Evolutionary conservation across 1,140 invertebrate genomes (phyloP).

Genomic region (Drosophila paulistorum): DNA sequence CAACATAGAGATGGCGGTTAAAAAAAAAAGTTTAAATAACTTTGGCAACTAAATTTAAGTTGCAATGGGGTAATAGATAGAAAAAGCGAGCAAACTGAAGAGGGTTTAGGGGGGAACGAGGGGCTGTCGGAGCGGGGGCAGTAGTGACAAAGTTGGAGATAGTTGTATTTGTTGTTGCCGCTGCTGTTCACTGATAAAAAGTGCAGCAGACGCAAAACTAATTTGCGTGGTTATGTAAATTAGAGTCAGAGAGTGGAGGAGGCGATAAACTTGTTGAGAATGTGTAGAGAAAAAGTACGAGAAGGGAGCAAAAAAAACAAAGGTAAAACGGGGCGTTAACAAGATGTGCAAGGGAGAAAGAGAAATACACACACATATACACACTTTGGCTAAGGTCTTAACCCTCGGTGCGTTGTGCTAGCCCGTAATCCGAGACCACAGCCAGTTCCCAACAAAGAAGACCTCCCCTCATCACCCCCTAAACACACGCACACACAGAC

Average conservation of each 20-base stretch:
- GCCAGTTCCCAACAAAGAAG: slow-evolving; percentile 68
- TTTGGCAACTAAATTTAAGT: slow-evolving; percentile 80
- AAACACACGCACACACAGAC: not conserved
- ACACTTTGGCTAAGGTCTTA: slow-evolving; percentile 29
- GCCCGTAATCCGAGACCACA: slow-evolving; percentile 70
- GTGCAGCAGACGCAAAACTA: slow-evolving; percentile 80
- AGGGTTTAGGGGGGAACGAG: not conserved
- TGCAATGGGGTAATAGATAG: slow-evolving; percentile 42
- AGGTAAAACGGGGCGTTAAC: slow-evolving; percentile 65
- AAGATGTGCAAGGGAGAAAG: slow-evolving; percentile 33
- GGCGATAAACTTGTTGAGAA: slow-evolving; percentile 77
- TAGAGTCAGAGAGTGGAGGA: slow-evolving; percentile 66
- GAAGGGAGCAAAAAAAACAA: not conserved
- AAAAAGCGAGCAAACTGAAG: slow-evolving; percentile 3
- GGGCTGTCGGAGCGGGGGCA: slow-evolving; percentile 16
- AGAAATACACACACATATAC: slow-evolving; percentile 21
- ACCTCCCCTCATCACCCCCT: not conserved
- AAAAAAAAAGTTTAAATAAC: slow-evolving; percentile 75
- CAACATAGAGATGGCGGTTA: slow-evolving; percentile 1
- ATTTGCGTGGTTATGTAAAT: slow-evolving; percentile 81
- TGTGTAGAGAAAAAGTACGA: slow-evolving; percentile 23
- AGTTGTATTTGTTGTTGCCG: slow-evolving; percentile 26
- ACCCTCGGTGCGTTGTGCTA: slow-evolving; percentile 38
- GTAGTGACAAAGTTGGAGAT: slow-evolving; percentile 70
- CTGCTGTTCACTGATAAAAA: slow-evolving; percentile 67